Conservation (phyloP, 2,888 invertebrate species). For the Syritta pipiens region DNA sequence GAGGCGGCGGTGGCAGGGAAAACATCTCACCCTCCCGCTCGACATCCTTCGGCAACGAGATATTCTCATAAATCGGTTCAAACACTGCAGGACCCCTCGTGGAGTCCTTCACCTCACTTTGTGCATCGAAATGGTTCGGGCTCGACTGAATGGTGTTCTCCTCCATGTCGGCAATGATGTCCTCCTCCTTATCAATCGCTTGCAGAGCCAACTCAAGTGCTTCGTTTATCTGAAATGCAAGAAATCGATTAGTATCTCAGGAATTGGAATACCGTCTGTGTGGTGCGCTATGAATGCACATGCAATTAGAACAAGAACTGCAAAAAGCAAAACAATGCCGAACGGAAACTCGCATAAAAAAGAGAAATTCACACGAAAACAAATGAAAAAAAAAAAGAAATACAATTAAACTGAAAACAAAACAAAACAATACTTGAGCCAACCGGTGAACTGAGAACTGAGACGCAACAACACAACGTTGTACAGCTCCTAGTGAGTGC, state of each 20-base stretch:
- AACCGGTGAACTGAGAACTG: neutral
- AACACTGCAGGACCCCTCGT: neutral
- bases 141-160: constrained; percentile 75
- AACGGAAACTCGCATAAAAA: constrained; percentile 32
- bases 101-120: constrained; percentile 30
- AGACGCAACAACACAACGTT: neutral
- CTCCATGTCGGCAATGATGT: constrained; percentile 43
- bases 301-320: constrained; percentile 57
- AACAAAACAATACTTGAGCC: neutral
- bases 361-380: neutral
- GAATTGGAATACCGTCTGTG: neutral
- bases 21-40: constrained; percentile 73
- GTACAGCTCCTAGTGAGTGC: constrained; percentile 38
- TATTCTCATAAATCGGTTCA: constrained; percentile 80
- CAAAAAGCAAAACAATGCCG: constrained; percentile 41
- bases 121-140: constrained; percentile 54
- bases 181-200: constrained; percentile 81
- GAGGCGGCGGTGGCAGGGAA: constrained; percentile 44
- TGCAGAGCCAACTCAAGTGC: constrained; percentile 84
- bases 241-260: constrained; percentile 56
- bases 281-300: constrained; percentile 48
- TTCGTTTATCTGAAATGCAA: constrained; percentile 81
- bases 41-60: constrained; percentile 74
- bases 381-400: neutral
- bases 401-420: constrained; percentile 36